phyloP scores from a whole-genome alignment of 1,140 invertebrate species.

The Drosophila rufa region DNA sequence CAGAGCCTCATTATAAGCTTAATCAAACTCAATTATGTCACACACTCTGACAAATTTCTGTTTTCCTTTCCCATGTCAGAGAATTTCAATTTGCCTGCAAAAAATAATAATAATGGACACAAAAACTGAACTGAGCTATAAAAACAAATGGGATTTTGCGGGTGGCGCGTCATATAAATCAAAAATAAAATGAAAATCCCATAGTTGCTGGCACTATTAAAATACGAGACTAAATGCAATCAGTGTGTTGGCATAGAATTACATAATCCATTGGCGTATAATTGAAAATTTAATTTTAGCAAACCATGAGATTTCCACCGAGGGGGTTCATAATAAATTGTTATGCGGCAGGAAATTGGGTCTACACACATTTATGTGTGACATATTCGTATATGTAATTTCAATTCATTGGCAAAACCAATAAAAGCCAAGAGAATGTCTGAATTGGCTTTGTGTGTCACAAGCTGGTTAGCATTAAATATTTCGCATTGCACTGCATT shows the following conservation, averaged over 20 bases:
- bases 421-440: conserved; percentile 9
- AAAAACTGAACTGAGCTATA: conserved; percentile 1
- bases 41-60: conserved; percentile 36
- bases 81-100: conserved; percentile 63
- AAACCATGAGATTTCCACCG: conserved; percentile 9
- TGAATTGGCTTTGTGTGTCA: conserved; percentile 17
- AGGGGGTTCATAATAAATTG: conserved; percentile 1
- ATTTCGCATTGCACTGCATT: conserved; percentile 3
- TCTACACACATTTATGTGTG: conserved; percentile 21
- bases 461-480: conserved; percentile 6
- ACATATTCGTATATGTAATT: conserved; percentile 42
- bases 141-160: conserved; percentile 28
- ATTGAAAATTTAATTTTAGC: conserved; percentile 62
- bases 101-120: conserved; percentile 16
- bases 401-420: conserved; percentile 21
- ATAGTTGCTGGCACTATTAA: conserved; percentile 5
- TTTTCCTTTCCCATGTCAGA: conserved; percentile 10
- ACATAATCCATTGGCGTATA: conserved; percentile 59
- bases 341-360: conserved; percentile 5
- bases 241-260: conserved; percentile 42
- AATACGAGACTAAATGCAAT: conserved; percentile 47
- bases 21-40: conserved; percentile 63
- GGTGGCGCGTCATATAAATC: conserved; percentile 26
- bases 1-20: conserved; percentile 16
- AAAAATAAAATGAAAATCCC: conserved; percentile 45